Base-by-base conservation (phyloP, 2,797 vertebrate species). In the Pangasius krempfi region DNA sequence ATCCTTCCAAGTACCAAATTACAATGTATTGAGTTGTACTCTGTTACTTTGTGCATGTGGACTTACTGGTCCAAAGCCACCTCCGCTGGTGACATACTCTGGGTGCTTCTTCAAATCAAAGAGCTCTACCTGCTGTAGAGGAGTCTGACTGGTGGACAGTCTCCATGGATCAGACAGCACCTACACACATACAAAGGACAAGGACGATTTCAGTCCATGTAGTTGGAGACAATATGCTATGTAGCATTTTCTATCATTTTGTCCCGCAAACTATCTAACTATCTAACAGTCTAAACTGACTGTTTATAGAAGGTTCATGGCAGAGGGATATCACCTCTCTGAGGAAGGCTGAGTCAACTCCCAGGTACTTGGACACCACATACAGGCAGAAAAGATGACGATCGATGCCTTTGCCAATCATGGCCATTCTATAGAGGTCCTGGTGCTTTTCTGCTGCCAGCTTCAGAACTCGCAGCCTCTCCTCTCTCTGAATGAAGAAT, bases 321-420 rank as follows among this genome's bases (percentile, higher is more conserved):
- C 2, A 12, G 37, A 72, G 9, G 20, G 12, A 8, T 91, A 95
- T 85, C 90, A 98, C 99, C 91, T 99, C 97, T 92, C 98, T 98
- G 33, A 99, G 97, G 94, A 99, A 99, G 56, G 97, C 92, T 0
- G 99, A 99, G 40, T 99, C 98, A 22, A 97, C 97, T 3, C 96
- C 98, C 5, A 99, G 96, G 89, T 99, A 99, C 90, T 98, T 99
- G 92, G 98, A 99, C 54, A 99, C 97, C 0, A 99, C 96, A 0
- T 99, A 99, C 7, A 99, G 97, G 92, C 99, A 99, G 96, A 99
- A 99, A 70, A 99, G 97, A 86, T 99, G 99, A 22, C 99, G 98
- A 90, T 99, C 99, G 6, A 99, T 98, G 86, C 99, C 99, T 0
- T 95, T 40, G 9, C 99, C 99, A 0, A 97, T 98, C 98, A 99